Conservation (phyloP, 2,113 vertebrate genomes). For the Paratilapia polleni region DNA sequence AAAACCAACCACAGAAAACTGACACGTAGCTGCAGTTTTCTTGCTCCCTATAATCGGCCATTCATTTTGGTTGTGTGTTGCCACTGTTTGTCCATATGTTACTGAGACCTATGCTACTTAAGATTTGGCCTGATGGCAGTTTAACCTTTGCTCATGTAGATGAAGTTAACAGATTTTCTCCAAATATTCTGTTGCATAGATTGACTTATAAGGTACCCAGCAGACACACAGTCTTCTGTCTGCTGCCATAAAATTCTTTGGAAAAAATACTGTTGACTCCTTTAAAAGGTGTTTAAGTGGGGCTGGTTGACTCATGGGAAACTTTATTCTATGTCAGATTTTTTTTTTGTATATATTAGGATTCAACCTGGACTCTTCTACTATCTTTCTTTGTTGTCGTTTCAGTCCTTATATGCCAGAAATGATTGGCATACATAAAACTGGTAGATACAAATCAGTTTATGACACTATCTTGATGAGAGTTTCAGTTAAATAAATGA, state of each 20-base stretch:
- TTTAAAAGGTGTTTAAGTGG: background rate
- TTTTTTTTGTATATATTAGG: background rate
- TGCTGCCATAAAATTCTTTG: background rate
- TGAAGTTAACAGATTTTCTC: background rate
- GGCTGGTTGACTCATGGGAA: background rate
- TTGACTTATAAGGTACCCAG: background rate
- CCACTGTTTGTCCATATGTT: background rate
- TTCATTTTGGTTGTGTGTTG: background rate
- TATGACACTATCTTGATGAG: background rate
- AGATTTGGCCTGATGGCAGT: background rate
- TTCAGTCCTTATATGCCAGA: background rate
- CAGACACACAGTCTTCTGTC: background rate
- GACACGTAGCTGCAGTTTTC: conserved; percentile 74
- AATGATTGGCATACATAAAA: background rate
- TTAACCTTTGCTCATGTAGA: background rate
- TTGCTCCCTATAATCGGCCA: conserved; percentile 33
- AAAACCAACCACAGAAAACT: conserved; percentile 56
- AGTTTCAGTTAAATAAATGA: background rate
- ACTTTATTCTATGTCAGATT: background rate
- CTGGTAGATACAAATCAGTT: background rate
- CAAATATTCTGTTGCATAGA: background rate
- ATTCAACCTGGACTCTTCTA: background rate
- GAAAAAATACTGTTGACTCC: background rate
- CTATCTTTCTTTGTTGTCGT: background rate
- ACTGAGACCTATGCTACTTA: background rate